Percentiles rank a stretch among this genome's conserved stretches.
These are phyloP conservation scores for Heliothis subflexa DNA, from an alignment of 1,140 invertebrate species.

Conservation along the genomic window DNA sequence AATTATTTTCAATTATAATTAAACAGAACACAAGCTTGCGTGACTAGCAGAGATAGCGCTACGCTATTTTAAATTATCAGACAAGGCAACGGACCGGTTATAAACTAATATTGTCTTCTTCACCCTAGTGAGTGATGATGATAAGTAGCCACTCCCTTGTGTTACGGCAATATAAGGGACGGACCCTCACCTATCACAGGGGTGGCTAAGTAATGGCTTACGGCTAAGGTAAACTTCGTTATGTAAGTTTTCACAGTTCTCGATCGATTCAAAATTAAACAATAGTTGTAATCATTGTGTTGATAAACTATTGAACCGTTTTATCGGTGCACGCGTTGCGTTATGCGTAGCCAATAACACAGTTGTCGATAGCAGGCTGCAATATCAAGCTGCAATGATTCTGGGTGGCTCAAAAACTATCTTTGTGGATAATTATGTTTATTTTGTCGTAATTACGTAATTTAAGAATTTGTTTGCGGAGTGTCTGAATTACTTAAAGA, in stretches of 20 bases:
- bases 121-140: conserved; percentile 63
- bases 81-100: conserved; percentile 44
- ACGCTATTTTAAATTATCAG: conserved; percentile 42
- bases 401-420: conserved; percentile 28
- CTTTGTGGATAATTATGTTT: conserved; percentile 5
- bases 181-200: conserved; percentile 50
- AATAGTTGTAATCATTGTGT: conserved; percentile 23
- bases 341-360: conserved; percentile 38
- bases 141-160: conserved; percentile 64
- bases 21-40: conserved; percentile 33
- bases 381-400: conserved; percentile 35
- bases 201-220: conserved; percentile 49
- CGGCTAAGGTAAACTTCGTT: conserved; percentile 55
- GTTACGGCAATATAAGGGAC: conserved; percentile 59
- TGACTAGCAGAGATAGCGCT: conserved; percentile 33
- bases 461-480: not conserved
- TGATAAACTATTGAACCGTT: conserved; percentile 56
- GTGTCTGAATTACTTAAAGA: not conserved
- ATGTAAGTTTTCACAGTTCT: conserved; percentile 42
- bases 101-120: conserved; percentile 60
- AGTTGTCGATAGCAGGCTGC: conserved; percentile 18
- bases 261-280: conserved; percentile 26
- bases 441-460: not conserved
- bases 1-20: not conserved
- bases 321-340: conserved; percentile 47